These are phyloP conservation scores for Ammodytes dubius DNA, from an alignment of 2,113 vertebrate genomes.

Conservation along the genomic window DNA sequence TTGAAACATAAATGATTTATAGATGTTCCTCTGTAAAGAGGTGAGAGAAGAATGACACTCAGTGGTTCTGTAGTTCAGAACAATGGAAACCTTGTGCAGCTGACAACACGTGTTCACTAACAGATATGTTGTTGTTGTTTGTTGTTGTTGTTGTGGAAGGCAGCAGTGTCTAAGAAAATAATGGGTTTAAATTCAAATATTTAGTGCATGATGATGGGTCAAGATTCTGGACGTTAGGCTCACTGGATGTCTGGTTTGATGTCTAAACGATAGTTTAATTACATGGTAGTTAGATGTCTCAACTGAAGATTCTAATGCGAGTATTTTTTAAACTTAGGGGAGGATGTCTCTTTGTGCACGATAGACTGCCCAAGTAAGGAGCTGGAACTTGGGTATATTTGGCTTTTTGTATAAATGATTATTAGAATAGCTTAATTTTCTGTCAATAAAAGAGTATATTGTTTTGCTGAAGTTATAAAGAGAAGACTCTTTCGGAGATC, in stretches of 20 bases:
- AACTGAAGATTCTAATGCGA: neutral
- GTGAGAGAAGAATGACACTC: neutral
- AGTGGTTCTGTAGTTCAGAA: neutral
- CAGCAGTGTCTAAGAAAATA: neutral
- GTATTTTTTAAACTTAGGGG: neutral
- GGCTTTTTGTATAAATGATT: neutral
- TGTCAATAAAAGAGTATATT: neutral
- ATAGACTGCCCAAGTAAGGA: no score
- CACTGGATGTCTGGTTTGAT: neutral
- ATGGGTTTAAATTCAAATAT: constrained; percentile 23
- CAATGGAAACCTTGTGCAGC: constrained; percentile 28
- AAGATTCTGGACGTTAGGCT: no score
- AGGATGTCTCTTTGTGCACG: no score
- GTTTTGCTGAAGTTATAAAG: neutral
- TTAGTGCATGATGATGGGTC: neutral
- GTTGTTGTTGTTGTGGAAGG: constrained; percentile 15
- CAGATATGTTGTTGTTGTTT: constrained; percentile 1
- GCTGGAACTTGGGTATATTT: neutral
- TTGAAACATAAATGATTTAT: neutral
- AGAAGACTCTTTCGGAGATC: neutral
- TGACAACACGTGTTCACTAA: constrained; percentile 2
- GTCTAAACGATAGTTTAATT: neutral
- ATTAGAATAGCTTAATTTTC: neutral
- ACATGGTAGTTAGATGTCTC: neutral
- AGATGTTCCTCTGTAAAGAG: neutral